Evolutionary conservation across 2,888 invertebrate species (phyloP).

Genomic region (Drosophila subsilvestris): DNA sequence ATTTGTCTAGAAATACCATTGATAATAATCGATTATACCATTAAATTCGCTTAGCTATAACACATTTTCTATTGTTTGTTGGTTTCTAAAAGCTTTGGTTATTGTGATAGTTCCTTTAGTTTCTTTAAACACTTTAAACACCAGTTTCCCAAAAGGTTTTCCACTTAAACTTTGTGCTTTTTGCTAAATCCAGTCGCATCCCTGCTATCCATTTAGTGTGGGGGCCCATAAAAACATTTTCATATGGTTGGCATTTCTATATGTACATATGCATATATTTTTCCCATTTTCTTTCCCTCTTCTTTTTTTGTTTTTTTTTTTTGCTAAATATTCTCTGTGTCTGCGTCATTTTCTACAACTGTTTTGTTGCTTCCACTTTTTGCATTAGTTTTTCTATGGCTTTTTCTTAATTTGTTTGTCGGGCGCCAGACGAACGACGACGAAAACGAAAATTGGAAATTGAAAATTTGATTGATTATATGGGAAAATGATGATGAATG

Average conservation of each 20-base stretch:
- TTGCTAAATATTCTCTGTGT: constrained; percentile 23
- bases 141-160: no score
- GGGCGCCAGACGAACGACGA: constrained; percentile 23
- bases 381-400: constrained; percentile 46
- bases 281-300: constrained; percentile 14
- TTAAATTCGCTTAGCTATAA: no score
- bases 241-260: constrained; percentile 7
- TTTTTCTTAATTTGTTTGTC: constrained; percentile 51
- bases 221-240: constrained; percentile 15
- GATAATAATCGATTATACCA: no score
- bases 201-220: no score
- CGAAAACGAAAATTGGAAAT: constrained; percentile 39
- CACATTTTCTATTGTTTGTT: no score
- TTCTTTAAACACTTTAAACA: no score
- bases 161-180: background rate
- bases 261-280: constrained; percentile 15
- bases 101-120: no score
- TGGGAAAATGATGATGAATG: background rate
- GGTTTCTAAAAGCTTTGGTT: no score
- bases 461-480: constrained; percentile 51
- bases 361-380: constrained; percentile 18
- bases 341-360: constrained; percentile 27
- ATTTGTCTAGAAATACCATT: no score
- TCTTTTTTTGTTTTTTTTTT: constrained; percentile 1
- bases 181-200: background rate